phyloP scores from a whole-genome alignment of 2,888 invertebrate species.

The Spodoptera littoralis region DNA sequence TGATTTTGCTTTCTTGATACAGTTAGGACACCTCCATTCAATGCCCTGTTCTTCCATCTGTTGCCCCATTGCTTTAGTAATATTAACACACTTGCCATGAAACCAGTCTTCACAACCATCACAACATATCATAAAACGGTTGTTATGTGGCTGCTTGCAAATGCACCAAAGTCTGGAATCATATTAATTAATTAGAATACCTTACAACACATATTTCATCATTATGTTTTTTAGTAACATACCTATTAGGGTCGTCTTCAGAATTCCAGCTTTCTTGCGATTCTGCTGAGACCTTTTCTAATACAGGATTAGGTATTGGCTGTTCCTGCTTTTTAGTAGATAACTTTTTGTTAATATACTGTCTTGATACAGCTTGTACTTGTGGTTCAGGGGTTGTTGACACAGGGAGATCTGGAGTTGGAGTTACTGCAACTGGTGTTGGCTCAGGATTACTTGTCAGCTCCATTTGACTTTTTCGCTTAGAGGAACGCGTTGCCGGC shows the following conservation, averaged over 20 bases:
- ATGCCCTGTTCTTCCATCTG: slow-evolving; percentile 96
- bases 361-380: slow-evolving; percentile 73
- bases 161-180: slow-evolving; percentile 95
- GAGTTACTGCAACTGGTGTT: slow-evolving; percentile 7
- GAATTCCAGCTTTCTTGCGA: slow-evolving; percentile 92
- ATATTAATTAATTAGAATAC: not conserved
- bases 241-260: slow-evolving; percentile 97
- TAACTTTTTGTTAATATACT: slow-evolving; percentile 79
- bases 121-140: slow-evolving; percentile 99
- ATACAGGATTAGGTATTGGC: slow-evolving; percentile 56
- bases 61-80: slow-evolving; percentile 96
- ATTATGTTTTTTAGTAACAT: slow-evolving; percentile 27
- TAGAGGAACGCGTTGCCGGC: slow-evolving; percentile 93
- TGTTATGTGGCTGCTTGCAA: slow-evolving; percentile 97
- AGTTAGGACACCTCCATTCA: slow-evolving; percentile 97
- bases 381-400: slow-evolving; percentile 73
- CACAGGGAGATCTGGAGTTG: slow-evolving; percentile 63
- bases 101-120: slow-evolving; percentile 99
- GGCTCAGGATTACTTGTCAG: slow-evolving; percentile 54
- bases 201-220: not conserved
- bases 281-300: slow-evolving; percentile 84
- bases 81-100: slow-evolving; percentile 98
- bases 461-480: slow-evolving; percentile 88
- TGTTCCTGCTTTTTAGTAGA: slow-evolving; percentile 72
- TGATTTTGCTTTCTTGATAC: slow-evolving; percentile 89